Conservation (phyloP, 2,797 vertebrate genomes). For the Gambelia wislizenii region DNA sequence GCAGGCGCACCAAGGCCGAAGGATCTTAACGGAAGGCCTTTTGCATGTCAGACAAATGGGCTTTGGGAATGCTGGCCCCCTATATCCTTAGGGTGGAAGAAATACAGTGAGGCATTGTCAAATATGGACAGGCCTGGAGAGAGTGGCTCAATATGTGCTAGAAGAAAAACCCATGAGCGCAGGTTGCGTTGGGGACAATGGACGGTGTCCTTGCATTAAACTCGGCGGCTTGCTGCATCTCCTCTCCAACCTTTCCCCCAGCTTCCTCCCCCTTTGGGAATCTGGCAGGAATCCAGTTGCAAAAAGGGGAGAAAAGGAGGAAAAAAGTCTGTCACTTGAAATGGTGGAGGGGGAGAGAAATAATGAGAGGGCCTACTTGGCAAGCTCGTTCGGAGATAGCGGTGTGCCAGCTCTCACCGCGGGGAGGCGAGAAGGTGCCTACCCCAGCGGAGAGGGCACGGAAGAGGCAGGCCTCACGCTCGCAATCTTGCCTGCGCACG, state of each 20-base stretch:
- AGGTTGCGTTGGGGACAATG: accelerated
- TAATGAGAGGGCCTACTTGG: background rate
- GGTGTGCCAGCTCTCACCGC: constrained; percentile 19
- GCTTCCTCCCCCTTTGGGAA: too few relatives aligned
- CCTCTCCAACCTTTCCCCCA: too few relatives aligned
- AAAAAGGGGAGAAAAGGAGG: background rate
- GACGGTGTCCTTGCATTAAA: constrained; percentile 14
- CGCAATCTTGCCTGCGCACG: constrained; percentile 46
- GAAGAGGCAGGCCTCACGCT: constrained; percentile 55
- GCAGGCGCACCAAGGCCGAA: background rate
- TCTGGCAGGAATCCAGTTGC: constrained; percentile 27
- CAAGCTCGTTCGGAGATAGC: constrained; percentile 18
- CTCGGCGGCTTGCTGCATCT: background rate
- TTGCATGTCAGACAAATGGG: background rate
- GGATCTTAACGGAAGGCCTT: constrained; percentile 17
- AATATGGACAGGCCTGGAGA: background rate
- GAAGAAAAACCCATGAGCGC: background rate
- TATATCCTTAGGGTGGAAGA: constrained; percentile 2
- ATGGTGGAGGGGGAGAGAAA: background rate
- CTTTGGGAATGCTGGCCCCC: background rate
- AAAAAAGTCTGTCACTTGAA: background rate
- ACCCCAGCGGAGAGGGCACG: constrained; percentile 46
- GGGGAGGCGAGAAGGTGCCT: constrained; percentile 12
- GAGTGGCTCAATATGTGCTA: accelerated
- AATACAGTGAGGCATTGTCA: accelerated